Base-by-base conservation (phyloP, 2,888 invertebrate genomes). In the Heliconius cydno region DNA sequence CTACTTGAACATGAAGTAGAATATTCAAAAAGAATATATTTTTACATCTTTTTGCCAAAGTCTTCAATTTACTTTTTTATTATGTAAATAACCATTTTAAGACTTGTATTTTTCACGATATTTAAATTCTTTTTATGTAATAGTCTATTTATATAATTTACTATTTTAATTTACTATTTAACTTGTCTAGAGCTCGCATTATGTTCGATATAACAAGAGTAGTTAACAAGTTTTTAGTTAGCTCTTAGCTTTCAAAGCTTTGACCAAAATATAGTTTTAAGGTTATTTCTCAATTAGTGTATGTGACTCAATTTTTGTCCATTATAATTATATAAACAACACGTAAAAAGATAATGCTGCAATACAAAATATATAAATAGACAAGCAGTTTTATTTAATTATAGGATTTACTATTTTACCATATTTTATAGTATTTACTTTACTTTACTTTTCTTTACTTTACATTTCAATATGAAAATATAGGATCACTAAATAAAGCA, bases 201-300 rank as follows among this genome's bases (percentile, higher is more conserved):
- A 70, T 46, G 4, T 71, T 71, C 46, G 30, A 34, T 13, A 28
- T 4, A 41, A 72, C 38, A 6, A 28, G 65, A 65, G 12, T 72
- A 52, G 10, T 78, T 71, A 15, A 46, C 65, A n/a, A 71, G 65
- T 30, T 72, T 78, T 63, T 72, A 72, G 46, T 52, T 65, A 30
- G 65, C 57, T 63, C 9, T 28, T 63, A n/a, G 25, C 41, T 71
- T 28, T 22, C 13, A 28, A n/a, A 76, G 30, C 65, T 66, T 75
- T 41, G 3, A 34, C 19, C n/a, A 52, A 46, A 34, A 34, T 80
- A 72, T 75, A 75, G 38, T 80, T 80, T 79, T 80, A 74, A 79
- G 68, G 68, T 82, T 79, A 76, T 79, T 80, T 75, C 70, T 71
- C 77, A 82, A 82, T 80, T 77, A 80, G 77, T 68, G 38, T 77